Base-by-base conservation (phyloP, 1,140 invertebrate species). In the Trissolcus basalis region DNA sequence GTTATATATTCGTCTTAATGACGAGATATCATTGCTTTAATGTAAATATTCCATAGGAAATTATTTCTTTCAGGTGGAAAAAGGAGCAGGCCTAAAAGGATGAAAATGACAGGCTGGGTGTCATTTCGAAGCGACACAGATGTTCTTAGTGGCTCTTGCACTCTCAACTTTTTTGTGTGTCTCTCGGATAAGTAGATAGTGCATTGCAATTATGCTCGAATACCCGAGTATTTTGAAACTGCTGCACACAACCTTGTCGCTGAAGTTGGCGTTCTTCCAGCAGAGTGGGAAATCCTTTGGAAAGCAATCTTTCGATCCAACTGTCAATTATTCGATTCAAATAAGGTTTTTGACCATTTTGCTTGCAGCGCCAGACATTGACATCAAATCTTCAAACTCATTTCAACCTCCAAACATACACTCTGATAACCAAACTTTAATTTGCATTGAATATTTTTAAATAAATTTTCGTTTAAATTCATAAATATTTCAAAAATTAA, bases 81-180 rank as follows among this genome's bases (percentile, higher is more conserved):
- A 61, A 67, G 49, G 68, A 63, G 41, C 2, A 49, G 68, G 63
- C 63, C 71, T 63, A 68, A 74, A 74, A 48, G 41, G 51, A 56
- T 74, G n/a, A 74, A 73, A 74, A n/a, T 74, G 63, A 63, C 53
- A 68, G 50, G 58, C 63, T 60, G 39, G 63, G 15, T 74, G 63
- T 47, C 47, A 47, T 45, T 72, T 54, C n/a, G 10, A 19, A 15
- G 12, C 33, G 39, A 49, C 47, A 59, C 47, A 12, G 27, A 35
- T 48, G 47, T 45, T 73, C 27, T 74, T 74, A 56, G 67, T 74
- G 35, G 50, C 43, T 65, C 49, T 43, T 43, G 33, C 13, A 45
- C n/a, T 47, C n/a, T n/a, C n/a, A n/a, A n/a, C n/a, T n/a, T n/a
- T n/a, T 36, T 65, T 60, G 65, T 72, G 55, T 59, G 43, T 35